phyloP scores from a whole-genome alignment of 2,113 vertebrate species.

The Poecile atricapillus region DNA sequence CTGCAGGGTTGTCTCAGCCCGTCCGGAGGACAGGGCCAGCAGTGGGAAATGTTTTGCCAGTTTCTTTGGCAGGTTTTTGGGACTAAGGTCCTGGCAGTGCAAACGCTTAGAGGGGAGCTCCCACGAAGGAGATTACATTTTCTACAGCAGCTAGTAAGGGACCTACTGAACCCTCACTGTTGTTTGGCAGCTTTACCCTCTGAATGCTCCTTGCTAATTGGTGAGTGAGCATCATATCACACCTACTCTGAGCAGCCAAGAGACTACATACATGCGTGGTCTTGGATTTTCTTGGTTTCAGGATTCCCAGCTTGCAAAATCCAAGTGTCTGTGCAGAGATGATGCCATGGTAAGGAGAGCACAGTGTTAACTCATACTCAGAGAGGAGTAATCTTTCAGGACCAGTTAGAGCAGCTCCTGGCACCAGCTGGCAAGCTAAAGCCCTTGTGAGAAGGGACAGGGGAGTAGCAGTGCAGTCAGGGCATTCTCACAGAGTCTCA shows the following conservation, averaged over 20 bases:
- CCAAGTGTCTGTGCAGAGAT: not conserved
- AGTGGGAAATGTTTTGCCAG: accelerated
- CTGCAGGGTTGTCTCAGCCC: not conserved
- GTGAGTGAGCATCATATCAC: not conserved
- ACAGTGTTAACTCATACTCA: not conserved
- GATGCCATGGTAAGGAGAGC: not conserved
- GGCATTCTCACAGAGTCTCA: not conserved
- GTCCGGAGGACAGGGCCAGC: accelerated
- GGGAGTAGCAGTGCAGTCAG: not conserved
- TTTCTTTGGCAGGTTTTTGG: not conserved
- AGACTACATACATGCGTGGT: not conserved
- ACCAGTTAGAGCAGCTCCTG: not conserved
- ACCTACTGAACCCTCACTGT: not conserved
- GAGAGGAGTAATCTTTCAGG: not conserved
- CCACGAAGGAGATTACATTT: not conserved
- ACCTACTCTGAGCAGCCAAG: not conserved
- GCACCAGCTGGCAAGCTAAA: not conserved
- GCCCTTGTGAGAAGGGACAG: not conserved
- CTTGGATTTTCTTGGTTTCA: not conserved
- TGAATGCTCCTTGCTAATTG: not conserved
- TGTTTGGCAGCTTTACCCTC: not conserved
- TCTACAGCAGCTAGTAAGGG: not conserved
- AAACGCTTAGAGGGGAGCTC: not conserved
- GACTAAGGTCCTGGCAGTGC: not conserved
- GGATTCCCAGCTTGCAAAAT: not conserved